phyloP scores from a whole-genome alignment of 2,113 vertebrate species.

The Ochotona princeps region DNA sequence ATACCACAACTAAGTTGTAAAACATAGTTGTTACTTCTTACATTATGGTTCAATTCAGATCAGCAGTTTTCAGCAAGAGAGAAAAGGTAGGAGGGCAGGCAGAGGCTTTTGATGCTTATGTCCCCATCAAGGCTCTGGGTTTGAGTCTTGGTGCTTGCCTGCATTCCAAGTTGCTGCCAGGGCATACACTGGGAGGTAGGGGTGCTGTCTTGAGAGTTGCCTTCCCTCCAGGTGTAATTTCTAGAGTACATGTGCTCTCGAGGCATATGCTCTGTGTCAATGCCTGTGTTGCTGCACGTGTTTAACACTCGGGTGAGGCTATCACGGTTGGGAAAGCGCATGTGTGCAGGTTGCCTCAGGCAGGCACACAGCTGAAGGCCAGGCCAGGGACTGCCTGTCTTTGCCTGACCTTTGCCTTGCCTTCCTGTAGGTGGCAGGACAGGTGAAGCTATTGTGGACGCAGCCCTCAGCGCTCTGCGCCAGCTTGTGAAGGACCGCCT shows the following conservation, averaged over 20 bases:
- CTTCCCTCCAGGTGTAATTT: background rate
- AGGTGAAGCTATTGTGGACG: constrained; percentile 94
- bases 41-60: background rate
- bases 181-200: too few relatives aligned
- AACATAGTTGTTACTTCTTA: background rate
- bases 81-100: background rate
- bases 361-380: background rate
- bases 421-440: constrained; percentile 91
- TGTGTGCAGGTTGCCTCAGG: fast-evolving
- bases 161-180: too few relatives aligned
- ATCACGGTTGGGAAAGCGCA: too few relatives aligned
- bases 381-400: background rate
- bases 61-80: background rate
- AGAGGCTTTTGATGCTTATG: too few relatives aligned
- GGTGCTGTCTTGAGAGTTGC: too few relatives aligned
- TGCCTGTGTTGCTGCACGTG: too few relatives aligned
- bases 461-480: constrained; percentile 90
- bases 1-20: background rate
- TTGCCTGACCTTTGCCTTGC: fast-evolving
- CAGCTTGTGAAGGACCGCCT: constrained; percentile 94
- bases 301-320: background rate
- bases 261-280: background rate
- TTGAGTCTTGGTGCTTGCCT: too few relatives aligned
- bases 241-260: background rate
- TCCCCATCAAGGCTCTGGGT: too few relatives aligned